phyloP scores from a whole-genome alignment of 2,797 vertebrate species.

The Furcifer pardalis region DNA sequence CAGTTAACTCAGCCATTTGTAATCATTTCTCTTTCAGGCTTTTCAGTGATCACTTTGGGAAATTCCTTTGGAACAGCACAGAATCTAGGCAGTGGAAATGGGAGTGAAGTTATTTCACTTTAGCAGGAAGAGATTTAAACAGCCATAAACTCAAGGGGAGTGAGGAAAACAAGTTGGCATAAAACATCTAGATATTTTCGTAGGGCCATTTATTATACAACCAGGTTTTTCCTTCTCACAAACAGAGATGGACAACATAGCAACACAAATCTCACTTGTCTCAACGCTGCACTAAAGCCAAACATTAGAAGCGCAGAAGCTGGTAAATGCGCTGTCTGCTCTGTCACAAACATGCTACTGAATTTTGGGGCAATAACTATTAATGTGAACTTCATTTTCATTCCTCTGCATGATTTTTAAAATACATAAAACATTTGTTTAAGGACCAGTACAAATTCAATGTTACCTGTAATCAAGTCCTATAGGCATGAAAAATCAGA shows the following conservation, averaged over 20 bases:
- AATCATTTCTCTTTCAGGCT: constrained; percentile 69
- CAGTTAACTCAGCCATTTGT: constrained; percentile 72
- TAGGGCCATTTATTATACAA: constrained; percentile 31
- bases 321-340: neutral
- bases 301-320: neutral
- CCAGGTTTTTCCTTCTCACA: neutral
- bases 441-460: no score
- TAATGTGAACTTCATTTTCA: neutral
- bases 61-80: constrained; percentile 58
- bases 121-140: constrained; percentile 49
- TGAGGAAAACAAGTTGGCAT: neutral
- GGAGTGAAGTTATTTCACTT: constrained; percentile 41
- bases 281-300: neutral
- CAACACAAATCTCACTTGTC: constrained; percentile 1
- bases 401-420: no score
- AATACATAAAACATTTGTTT: no score
- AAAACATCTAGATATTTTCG: constrained; percentile 30
- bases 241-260: neutral
- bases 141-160: constrained; percentile 17
- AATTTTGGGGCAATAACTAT: constrained; percentile 9
- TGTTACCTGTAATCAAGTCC: no score
- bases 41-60: constrained; percentile 64
- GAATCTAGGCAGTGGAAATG: constrained; percentile 21
- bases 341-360: constrained; percentile 4
- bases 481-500: no score